Evolutionary conservation across 2,113 vertebrate genomes (phyloP).

Genomic region (Syngnathus floridae): DNA sequence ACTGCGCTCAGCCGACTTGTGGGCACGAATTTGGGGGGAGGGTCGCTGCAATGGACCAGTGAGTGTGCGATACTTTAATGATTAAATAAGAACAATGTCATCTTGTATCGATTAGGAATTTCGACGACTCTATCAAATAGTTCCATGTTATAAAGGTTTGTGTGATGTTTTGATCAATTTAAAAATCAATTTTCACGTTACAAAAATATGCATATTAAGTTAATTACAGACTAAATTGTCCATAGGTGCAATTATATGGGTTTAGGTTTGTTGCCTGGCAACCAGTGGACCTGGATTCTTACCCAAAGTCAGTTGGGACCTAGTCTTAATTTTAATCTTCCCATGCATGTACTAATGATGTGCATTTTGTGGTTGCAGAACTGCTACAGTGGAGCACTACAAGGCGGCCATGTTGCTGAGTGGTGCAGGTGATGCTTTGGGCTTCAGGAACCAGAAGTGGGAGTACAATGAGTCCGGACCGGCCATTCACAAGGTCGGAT

Average conservation of each 20-base stretch:
- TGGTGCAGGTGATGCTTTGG: slow-evolving; percentile 75
- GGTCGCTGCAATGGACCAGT: slow-evolving; percentile 50
- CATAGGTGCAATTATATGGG: background rate
- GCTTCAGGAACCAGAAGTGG: slow-evolving; percentile 75
- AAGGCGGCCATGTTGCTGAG: slow-evolving; percentile 78
- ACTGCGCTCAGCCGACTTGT: background rate
- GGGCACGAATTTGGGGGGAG: background rate
- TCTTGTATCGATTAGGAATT: background rate
- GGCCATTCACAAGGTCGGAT: slow-evolving; percentile 68
- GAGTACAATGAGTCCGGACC: slow-evolving; percentile 76
- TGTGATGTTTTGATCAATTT: no score
- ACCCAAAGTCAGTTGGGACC: no score
- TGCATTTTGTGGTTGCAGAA: slow-evolving; percentile 14
- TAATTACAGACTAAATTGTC: no score
- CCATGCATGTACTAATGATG: background rate
- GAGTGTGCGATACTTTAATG: slow-evolving; percentile 21
- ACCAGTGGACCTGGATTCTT: no score
- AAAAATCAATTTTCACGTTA: no score
- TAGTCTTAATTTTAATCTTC: no score
- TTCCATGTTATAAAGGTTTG: no score
- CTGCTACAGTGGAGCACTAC: slow-evolving; percentile 59
- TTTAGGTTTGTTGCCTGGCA: no score
- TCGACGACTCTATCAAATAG: no score
- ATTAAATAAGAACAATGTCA: background rate
- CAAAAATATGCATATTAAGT: no score